Evolutionary conservation across 2,888 invertebrate species (phyloP), one percentile per base, ranked within the genome.

Genomic region (Andrena praecox): DNA sequence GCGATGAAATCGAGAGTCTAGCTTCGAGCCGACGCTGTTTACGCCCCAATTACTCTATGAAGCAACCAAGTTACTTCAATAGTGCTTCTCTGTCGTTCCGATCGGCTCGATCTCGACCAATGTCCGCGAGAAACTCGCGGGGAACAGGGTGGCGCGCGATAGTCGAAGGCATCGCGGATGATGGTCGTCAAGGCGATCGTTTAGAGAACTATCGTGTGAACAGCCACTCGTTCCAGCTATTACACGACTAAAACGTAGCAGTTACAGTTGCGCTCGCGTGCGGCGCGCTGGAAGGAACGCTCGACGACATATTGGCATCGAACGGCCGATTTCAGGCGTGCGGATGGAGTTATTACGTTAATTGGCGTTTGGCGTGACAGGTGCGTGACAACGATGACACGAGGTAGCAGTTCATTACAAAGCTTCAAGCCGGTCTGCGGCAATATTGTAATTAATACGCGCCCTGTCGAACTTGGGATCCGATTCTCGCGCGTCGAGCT

Each of bases 231-330:
- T 74, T 77, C 80, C 80, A 74, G 67, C 60, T 76, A 74, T 85
- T 85, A 68, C 67, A 70, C 75, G 59, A 56, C 70, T 85, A 77
- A 84, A 85, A 73, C 71, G 80, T 54, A 64, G 64, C 67, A 72
- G 74, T 79, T 68, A 71, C 54, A 60, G 42, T 50, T 50, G 56
- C 73, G 68, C 20, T 56, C 48, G 31, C 62, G 71, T 69, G 77
- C 16, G 42, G 48, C 60, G 29, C 63, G 81, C 52, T 42, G 66
- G 42, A 70, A 67, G 52, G 63, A 7, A 42, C 60, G 60, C 31
- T 50, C 35, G 64, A 52, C 52, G 63, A 72, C 71, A 52, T 52
- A 10, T 59, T 42, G 42, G 16, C 5, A 42, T 20, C 29, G 54
- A 33, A 20, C 70, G 60, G 56, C 56, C 56, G 56, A 56, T 56